These are phyloP conservation scores for Henricia sp. DNA, from an alignment of 53 echinoderm and acorn worm species.

Conservation along the genomic window DNA sequence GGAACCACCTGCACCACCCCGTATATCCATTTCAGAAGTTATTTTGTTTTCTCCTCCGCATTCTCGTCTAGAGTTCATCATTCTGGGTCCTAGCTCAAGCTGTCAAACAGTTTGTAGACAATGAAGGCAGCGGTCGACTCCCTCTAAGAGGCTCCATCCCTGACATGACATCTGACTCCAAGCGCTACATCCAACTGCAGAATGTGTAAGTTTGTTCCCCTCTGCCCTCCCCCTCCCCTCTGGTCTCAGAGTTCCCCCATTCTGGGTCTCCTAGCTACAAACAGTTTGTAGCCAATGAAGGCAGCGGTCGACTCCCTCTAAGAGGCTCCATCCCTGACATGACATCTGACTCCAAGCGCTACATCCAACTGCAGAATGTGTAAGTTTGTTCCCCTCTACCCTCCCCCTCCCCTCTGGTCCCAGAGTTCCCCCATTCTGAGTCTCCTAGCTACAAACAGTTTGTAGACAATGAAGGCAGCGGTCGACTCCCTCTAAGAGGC, in stretches of 20 bases:
- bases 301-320: constrained; percentile 82
- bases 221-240: too few relatives aligned
- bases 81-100: constrained; percentile 95
- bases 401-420: too few relatives aligned
- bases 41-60: too few relatives aligned
- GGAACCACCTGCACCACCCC: too few relatives aligned
- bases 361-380: constrained; percentile 99
- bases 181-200: constrained; percentile 96
- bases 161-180: constrained; percentile 98
- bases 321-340: constrained; percentile 97
- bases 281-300: constrained; percentile 92
- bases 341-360: constrained; percentile 97
- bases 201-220: constrained; percentile 92
- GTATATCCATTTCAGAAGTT: too few relatives aligned
- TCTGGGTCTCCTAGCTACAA: constrained; percentile 92
- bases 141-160: constrained; percentile 95
- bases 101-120: constrained; percentile 84
- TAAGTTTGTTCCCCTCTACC: too few relatives aligned
- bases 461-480: constrained; percentile 90
- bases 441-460: constrained; percentile 89
- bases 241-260: constrained; percentile 67
- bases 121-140: constrained; percentile 88
- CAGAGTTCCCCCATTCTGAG: constrained; percentile 86
- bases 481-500: constrained; percentile 85
- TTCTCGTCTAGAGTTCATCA: constrained; percentile 69